Percentiles rank a stretch among this genome's conserved stretches.
Evolutionary conservation across 2,888 invertebrate genomes (phyloP).

Genomic region (Cephus rjabovi): DNA sequence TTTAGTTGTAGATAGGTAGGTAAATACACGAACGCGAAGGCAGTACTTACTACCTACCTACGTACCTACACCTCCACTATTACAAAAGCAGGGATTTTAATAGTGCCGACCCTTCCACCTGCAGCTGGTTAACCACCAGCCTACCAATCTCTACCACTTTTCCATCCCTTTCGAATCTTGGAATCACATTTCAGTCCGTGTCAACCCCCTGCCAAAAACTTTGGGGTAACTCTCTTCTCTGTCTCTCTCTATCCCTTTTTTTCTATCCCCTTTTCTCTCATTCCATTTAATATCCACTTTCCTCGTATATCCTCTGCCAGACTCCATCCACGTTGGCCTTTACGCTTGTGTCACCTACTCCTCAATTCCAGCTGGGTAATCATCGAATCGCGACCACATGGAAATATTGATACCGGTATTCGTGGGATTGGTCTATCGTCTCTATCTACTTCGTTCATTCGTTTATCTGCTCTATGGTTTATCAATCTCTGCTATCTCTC

Average conservation of each 20-base stretch:
- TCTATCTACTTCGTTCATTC: not conserved
- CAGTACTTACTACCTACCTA: not conserved
- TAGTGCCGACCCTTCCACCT: too few species aligned
- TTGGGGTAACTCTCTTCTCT: constrained; percentile 10
- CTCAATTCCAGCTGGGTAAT: too few species aligned
- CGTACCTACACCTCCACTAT: constrained; percentile 24
- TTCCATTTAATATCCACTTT: not conserved
- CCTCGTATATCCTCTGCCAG: too few species aligned
- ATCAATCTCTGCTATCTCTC: constrained; percentile 9
- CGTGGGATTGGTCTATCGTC: constrained; percentile 15
- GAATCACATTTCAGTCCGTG: too few species aligned
- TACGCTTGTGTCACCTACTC: too few species aligned
- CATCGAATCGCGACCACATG: too few species aligned
- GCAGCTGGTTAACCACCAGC: too few species aligned
- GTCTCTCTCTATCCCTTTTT: constrained; percentile 1
- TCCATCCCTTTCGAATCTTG: too few species aligned
- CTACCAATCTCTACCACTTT: too few species aligned
- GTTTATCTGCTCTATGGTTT: not conserved
- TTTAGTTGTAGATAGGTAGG: constrained; percentile 44
- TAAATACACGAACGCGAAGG: constrained; percentile 47
- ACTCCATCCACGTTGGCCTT: too few species aligned
- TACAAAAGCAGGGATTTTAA: constrained; percentile 34
- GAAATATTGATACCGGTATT: too few species aligned
- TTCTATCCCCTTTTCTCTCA: not conserved
- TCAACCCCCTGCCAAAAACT: too few species aligned